phyloP scores from a whole-genome alignment of 2,113 vertebrate species.

The Sinocyclocheilus grahami region DNA sequence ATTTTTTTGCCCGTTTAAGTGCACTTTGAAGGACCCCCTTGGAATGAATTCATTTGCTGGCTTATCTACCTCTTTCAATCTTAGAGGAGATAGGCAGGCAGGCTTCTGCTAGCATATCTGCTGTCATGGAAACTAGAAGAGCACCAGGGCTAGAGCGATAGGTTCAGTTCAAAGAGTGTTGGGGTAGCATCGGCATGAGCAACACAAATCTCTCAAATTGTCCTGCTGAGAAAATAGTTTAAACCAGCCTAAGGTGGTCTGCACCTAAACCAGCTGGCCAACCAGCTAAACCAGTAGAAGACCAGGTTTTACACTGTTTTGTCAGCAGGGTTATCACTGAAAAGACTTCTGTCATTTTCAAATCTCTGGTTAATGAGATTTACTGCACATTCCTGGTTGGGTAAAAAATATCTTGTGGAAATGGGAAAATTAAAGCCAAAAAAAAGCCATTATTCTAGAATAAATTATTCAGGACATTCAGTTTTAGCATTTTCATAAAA shows the following conservation, averaged over 20 bases:
- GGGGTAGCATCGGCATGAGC: background rate
- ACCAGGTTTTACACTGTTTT: background rate
- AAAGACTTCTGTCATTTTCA: background rate
- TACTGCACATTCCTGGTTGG: background rate
- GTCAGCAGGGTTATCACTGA: background rate
- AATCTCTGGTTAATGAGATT: background rate
- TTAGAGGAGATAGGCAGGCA: constrained; percentile 36
- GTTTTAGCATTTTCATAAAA: background rate
- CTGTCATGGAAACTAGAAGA: constrained; percentile 59
- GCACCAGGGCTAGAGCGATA: constrained; percentile 39
- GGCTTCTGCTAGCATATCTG: constrained; percentile 45
- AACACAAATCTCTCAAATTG: background rate
- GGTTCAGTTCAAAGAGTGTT: constrained; percentile 27
- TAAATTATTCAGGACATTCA: constrained; percentile 15
- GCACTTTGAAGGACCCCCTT: background rate
- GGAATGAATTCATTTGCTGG: constrained; percentile 9
- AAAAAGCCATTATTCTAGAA: background rate
- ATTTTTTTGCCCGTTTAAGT: constrained; percentile 6
- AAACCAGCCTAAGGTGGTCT: background rate
- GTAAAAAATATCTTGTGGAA: background rate
- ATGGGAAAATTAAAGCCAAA: background rate
- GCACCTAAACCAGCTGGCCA: background rate
- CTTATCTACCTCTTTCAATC: constrained; percentile 28
- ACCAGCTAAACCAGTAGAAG: background rate
- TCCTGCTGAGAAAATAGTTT: background rate